Evolutionary conservation across 2,797 vertebrate genomes (phyloP).

Genomic region (Karalla daura): DNA sequence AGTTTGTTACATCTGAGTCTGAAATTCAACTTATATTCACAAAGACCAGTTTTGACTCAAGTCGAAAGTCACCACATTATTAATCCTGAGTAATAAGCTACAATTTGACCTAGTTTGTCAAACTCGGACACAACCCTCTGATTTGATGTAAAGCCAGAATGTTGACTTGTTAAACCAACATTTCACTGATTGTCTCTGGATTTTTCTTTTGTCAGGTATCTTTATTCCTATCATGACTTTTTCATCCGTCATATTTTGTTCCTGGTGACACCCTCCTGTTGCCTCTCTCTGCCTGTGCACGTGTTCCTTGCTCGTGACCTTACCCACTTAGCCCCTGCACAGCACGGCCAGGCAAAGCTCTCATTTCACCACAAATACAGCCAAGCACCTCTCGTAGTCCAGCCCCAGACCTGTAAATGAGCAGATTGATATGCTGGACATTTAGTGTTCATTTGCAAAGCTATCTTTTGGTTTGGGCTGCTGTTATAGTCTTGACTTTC

Average conservation of each 20-base stretch:
- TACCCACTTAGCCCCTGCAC: too few species aligned
- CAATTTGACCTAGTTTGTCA: background rate
- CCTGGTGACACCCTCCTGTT: constrained; percentile 5
- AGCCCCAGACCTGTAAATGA: constrained; percentile 42
- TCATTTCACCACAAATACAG: constrained; percentile 13
- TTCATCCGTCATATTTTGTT: constrained; percentile 19
- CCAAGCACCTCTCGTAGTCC: constrained; percentile 11
- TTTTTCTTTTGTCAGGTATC: background rate
- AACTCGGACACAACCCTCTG: too few species aligned
- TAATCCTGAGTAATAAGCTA: background rate
- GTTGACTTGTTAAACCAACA: background rate
- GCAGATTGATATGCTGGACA: constrained; percentile 26
- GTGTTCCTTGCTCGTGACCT: too few species aligned
- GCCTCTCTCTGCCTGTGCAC: background rate
- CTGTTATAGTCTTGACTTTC: constrained; percentile 27
- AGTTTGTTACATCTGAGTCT: too few species aligned
- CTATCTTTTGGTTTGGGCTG: constrained; percentile 22
- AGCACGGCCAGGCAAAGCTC: too few species aligned
- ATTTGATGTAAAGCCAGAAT: background rate
- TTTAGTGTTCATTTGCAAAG: constrained; percentile 18
- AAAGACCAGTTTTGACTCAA: background rate
- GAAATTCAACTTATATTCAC: background rate
- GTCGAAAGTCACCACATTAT: background rate
- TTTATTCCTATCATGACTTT: background rate
- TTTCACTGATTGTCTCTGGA: background rate